phyloP scores from a whole-genome alignment of 2,888 invertebrate species.

The Leuctra nigra region DNA sequence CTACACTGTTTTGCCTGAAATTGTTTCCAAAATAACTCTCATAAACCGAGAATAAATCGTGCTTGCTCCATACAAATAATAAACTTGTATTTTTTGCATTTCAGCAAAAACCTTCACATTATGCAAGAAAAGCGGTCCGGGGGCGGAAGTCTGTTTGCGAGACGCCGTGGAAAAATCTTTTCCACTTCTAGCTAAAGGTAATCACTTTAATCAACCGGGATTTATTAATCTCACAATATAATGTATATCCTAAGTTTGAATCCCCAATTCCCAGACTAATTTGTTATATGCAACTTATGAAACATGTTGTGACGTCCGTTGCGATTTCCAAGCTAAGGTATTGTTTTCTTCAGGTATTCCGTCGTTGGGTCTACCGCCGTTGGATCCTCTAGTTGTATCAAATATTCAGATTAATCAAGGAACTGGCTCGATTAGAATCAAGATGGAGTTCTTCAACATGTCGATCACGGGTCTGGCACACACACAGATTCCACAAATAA shows the following conservation, averaged over 20 bases:
- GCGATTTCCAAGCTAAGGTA: too few relatives aligned
- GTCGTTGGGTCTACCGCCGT: not conserved
- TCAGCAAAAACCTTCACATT: not conserved
- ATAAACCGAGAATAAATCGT: too few relatives aligned
- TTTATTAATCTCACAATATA: too few relatives aligned
- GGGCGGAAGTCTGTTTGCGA: not conserved
- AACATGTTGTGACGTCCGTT: too few relatives aligned
- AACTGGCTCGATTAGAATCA: not conserved
- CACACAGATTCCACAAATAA: not conserved
- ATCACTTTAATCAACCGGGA: too few relatives aligned
- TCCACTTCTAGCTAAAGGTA: not conserved
- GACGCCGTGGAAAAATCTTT: not conserved
- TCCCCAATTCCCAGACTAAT: too few relatives aligned
- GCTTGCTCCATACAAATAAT: too few relatives aligned
- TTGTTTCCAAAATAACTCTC: too few relatives aligned
- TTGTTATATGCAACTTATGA: too few relatives aligned
- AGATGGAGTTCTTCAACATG: not conserved
- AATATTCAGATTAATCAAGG: not conserved
- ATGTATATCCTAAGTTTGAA: too few relatives aligned
- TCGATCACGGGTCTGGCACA: not conserved
- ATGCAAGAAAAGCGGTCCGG: not conserved
- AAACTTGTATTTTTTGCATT: too few relatives aligned
- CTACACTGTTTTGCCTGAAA: too few relatives aligned
- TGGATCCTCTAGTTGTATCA: not conserved
- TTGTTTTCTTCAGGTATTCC: not conserved